Evolutionary conservation across 1,140 invertebrate genomes (phyloP).

Genomic region (Drosophila nikananu): DNA sequence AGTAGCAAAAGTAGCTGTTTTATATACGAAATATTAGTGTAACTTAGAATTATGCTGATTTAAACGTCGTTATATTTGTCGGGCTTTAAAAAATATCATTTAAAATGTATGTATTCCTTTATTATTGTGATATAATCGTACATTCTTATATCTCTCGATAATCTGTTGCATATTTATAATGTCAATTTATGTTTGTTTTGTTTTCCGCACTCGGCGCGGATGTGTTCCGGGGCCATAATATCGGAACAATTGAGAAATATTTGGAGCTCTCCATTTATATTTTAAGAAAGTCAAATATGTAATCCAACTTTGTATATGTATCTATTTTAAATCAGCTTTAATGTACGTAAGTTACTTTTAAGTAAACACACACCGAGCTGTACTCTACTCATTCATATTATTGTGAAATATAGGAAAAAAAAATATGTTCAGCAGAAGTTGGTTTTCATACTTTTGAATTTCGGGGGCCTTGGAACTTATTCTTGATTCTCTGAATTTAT

Average conservation of each 20-base stretch:
- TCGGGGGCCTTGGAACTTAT: neutral
- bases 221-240: conserved; percentile 32
- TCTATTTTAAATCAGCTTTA: conserved; percentile 76
- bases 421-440: conserved; percentile 4
- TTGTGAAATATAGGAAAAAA: conserved; percentile 27
- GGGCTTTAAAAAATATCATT: conserved; percentile 68
- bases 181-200: conserved; percentile 56
- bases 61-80: conserved; percentile 35
- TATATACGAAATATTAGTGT: conserved; percentile 51
- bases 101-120: conserved; percentile 82
- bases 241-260: conserved; percentile 21
- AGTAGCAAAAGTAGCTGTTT: conserved; percentile 27
- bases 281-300: conserved; percentile 55
- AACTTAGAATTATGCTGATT: conserved; percentile 53
- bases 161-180: conserved; percentile 83
- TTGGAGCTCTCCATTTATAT: conserved; percentile 42
- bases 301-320: conserved; percentile 38
- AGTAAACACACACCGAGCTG: conserved; percentile 36
- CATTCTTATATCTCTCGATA: conserved; percentile 75
- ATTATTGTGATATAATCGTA: conserved; percentile 84
- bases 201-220: conserved; percentile 37
- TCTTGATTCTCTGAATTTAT: no score
- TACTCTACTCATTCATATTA: conserved; percentile 51
- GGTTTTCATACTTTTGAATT: conserved; percentile 1
- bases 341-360: conserved; percentile 62